Evolutionary conservation across 2,888 invertebrate genomes (phyloP), one percentile per base, ranked within the genome.

Genomic region (Oeneis ivallda): DNA sequence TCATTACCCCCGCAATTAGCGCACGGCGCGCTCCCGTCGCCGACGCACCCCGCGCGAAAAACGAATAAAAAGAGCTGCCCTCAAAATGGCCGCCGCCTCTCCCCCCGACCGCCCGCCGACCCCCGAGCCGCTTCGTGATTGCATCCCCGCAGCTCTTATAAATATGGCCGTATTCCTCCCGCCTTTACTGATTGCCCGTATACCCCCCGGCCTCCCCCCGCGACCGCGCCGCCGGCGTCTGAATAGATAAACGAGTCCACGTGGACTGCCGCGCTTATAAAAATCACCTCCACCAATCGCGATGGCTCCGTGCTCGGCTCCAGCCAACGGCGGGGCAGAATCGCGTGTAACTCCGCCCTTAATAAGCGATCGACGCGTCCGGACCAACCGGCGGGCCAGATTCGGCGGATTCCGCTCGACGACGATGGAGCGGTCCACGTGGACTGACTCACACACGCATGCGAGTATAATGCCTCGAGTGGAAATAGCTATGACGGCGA

Each of bases 21-120:
- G 91, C 90, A 85, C 89, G 87, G 85, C 86, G 88, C 82, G 86
- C 87, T 85, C 87, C 87, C 86, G 87, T 83, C 88, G 87, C 82
- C 88, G 87, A 89, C 91, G 89, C 89, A 89, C 89, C 91, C 90
- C 89, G 89, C 90, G 89, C 91, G 88, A 89, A 90, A 92, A 92
- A 92, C 92, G 92, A 93, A 93, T 90, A 91, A 92, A 92, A 92
- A 93, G 94, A 93, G 93, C 93, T 93, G 93, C 94, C 94, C 94
- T 94, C 94, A 94, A 94, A 94, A 94, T 94, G 94, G 94, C 94
- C 93, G 94, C 94, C 94, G 93, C 88, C 88, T 85, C 86, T 85
- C 85, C 86, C 86, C 88, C 86, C 85, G 80, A 76, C 79, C 84
- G 76, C 86, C 86, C 84, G 81, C 81, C 85, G 80, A 79, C 83